Evolutionary conservation across 2,888 invertebrate genomes (phyloP).

Genomic region (Imbricaverruca yamaguchii): DNA sequence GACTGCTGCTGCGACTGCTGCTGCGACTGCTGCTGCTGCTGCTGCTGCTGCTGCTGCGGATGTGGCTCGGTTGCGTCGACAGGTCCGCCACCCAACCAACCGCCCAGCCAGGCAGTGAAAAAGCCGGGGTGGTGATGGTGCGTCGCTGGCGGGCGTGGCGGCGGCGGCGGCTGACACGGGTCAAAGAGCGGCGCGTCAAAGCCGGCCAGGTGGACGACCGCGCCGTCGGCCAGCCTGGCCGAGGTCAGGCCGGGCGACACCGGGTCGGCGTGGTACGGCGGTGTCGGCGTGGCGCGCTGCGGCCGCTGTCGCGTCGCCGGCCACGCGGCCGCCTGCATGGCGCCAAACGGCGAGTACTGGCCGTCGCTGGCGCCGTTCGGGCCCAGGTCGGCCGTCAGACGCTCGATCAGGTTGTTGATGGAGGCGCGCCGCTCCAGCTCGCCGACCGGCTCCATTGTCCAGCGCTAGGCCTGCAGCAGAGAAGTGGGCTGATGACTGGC

Average conservation of each 20-base stretch:
- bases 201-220: neutral
- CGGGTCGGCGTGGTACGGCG: neutral
- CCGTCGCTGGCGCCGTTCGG: neutral
- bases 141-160: neutral
- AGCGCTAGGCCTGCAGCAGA: no score
- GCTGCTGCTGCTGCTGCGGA: no score
- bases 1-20: no score
- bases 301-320: neutral
- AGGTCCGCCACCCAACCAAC: no score
- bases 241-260: neutral
- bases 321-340: neutral
- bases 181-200: neutral
- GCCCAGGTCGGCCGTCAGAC: neutral
- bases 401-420: slow-evolving; percentile 13
- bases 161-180: slow-evolving; percentile 1
- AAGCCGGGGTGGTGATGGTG: neutral
- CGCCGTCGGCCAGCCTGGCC: neutral
- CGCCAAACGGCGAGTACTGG: neutral
- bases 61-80: no score
- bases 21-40: no score
- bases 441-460: neutral
- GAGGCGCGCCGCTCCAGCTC: slow-evolving; percentile 11
- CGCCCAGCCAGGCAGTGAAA: no score
- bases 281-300: neutral
- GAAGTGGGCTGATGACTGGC: no score